These are phyloP conservation scores for Dryadula phaetusa DNA, from an alignment of 2,888 invertebrate genomes.

Conservation along the genomic window DNA sequence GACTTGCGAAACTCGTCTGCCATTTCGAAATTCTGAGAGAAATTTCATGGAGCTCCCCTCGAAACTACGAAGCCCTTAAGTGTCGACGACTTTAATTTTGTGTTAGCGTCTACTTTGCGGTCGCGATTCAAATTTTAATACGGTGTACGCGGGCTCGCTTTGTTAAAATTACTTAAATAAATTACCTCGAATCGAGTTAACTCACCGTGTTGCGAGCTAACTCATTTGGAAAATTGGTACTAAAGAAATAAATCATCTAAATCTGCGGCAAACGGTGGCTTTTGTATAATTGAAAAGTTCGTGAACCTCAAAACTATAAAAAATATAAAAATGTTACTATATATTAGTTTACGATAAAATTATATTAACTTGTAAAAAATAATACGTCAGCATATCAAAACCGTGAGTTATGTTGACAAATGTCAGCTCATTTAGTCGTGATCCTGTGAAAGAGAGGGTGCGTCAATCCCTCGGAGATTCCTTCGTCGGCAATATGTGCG, in stretches of 20 bases:
- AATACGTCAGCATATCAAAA: constrained; percentile 37
- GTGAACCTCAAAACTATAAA: not conserved
- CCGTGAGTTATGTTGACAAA: constrained; percentile 60
- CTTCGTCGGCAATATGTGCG: constrained; percentile 67
- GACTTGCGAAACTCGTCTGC: constrained; percentile 84
- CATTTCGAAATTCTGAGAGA: constrained; percentile 81
- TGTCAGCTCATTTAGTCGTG: constrained; percentile 69
- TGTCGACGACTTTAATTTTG: constrained; percentile 83
- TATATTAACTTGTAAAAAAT: constrained; percentile 29
- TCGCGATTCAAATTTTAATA: constrained; percentile 79
- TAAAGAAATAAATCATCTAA: constrained; percentile 47
- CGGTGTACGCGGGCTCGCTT: constrained; percentile 72
- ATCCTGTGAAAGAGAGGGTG: constrained; percentile 59
- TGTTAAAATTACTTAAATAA: constrained; percentile 79
- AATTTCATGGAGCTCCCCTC: constrained; percentile 79
- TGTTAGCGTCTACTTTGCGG: constrained; percentile 83
- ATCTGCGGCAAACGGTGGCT: constrained; percentile 36
- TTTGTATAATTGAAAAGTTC: constrained; percentile 22
- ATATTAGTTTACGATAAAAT: constrained; percentile 4
- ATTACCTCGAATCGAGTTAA: constrained; percentile 74
- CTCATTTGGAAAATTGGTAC: constrained; percentile 66
- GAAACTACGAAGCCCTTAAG: constrained; percentile 81
- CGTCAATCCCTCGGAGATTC: constrained; percentile 56
- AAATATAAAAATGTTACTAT: not conserved
- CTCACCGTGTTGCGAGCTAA: constrained; percentile 56